Evolutionary conservation across 2,113 vertebrate genomes (phyloP).

Genomic region (Peucedramus taeniatus): DNA sequence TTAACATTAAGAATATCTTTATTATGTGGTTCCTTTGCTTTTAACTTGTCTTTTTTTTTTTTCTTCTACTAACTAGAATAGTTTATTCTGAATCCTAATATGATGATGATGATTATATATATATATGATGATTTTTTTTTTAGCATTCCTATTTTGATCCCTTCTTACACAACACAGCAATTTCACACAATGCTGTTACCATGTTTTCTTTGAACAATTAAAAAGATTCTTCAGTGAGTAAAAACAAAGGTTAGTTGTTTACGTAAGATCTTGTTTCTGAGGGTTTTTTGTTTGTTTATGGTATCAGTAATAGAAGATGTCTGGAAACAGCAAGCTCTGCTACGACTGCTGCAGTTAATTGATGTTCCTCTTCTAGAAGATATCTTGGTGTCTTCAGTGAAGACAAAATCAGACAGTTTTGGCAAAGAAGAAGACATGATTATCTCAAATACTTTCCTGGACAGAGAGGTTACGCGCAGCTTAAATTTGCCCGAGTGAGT

Average conservation of each 20-base stretch:
- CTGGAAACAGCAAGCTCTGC: slow-evolving; percentile 83
- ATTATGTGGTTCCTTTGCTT: background rate
- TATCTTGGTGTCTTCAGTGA: slow-evolving; percentile 75
- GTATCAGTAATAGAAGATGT: slow-evolving; percentile 76
- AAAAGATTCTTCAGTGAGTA: background rate
- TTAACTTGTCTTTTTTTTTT: background rate
- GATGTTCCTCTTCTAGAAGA: slow-evolving; percentile 81
- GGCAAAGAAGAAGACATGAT: slow-evolving; percentile 76
- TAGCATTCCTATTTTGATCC: background rate
- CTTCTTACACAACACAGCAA: background rate
- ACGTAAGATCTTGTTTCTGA: background rate
- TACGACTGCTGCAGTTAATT: slow-evolving; percentile 81
- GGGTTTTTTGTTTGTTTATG: background rate
- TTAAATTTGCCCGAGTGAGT: slow-evolving; percentile 79
- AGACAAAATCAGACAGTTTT: slow-evolving; percentile 48
- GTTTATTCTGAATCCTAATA: background rate
- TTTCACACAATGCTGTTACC: background rate
- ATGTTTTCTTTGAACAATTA: background rate
- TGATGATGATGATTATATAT: too few species aligned
- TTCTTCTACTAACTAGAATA: background rate
- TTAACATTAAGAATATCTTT: background rate
- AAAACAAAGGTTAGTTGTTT: background rate
- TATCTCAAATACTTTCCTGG: slow-evolving; percentile 84
- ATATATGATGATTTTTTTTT: background rate
- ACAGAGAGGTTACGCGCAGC: slow-evolving; percentile 73